Evolutionary conservation across 2,888 invertebrate genomes (phyloP).

Genomic region (Spodoptera picta): DNA sequence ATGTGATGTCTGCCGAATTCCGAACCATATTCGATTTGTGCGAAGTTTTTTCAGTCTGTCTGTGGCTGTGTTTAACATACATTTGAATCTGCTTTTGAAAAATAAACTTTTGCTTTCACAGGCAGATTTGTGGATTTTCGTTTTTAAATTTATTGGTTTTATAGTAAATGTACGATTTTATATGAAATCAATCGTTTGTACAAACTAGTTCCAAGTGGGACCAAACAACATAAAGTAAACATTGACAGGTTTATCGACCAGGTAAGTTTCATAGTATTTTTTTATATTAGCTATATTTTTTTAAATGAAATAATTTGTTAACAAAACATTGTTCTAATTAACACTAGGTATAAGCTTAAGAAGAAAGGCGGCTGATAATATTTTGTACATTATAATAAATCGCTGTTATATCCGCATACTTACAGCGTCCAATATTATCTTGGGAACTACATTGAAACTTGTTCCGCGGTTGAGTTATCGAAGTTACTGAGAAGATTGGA

Average conservation of each 20-base stretch:
- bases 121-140: not conserved
- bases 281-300: too few relatives aligned
- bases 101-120: conserved; percentile 4
- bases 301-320: too few relatives aligned
- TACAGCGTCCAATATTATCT: not conserved
- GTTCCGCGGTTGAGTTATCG: not conserved
- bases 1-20: conserved; percentile 3
- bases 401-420: not conserved
- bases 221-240: too few relatives aligned
- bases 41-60: conserved; percentile 15
- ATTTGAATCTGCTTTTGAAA: conserved; percentile 19
- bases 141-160: not conserved
- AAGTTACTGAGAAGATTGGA: conserved; percentile 8
- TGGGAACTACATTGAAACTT: conserved; percentile 1
- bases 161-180: too few relatives aligned
- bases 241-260: too few relatives aligned
- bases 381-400: not conserved
- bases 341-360: too few relatives aligned
- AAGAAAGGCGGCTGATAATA: too few relatives aligned
- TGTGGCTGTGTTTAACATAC: conserved; percentile 16
- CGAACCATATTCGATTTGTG: conserved; percentile 30
- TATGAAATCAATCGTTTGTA: too few relatives aligned
- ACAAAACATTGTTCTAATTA: too few relatives aligned
- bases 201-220: too few relatives aligned
- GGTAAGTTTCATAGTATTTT: too few relatives aligned